These are phyloP conservation scores for Polyodon spathula DNA, from an alignment of 2,113 vertebrate species.

Conservation along the genomic window DNA sequence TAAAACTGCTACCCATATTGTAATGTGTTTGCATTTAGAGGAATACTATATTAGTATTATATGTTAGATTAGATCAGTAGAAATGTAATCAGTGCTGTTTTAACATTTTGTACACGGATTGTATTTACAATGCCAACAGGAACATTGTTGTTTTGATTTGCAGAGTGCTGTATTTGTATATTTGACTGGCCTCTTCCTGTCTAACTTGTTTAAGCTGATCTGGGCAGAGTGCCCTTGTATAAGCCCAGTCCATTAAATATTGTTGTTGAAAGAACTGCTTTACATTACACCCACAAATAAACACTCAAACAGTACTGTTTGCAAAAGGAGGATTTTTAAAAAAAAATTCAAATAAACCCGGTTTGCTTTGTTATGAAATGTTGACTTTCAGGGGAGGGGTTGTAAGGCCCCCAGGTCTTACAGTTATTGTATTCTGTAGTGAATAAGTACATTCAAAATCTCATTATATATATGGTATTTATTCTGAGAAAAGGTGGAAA, in stretches of 20 bases:
- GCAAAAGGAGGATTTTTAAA: conserved; percentile 33
- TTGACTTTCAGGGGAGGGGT: not conserved
- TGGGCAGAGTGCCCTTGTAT: conserved; percentile 16
- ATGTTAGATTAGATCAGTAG: not conserved
- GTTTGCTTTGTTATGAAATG: conserved; percentile 1
- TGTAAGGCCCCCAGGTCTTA: not conserved
- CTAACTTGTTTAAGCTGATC: conserved; percentile 29
- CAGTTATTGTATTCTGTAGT: not conserved
- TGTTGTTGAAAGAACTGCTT: conserved; percentile 24
- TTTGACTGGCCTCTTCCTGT: conserved; percentile 11
- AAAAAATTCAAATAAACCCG: not conserved
- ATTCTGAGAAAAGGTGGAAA: no score
- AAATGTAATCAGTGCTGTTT: conserved; percentile 1
- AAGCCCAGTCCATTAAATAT: conserved; percentile 5
- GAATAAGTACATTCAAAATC: not conserved
- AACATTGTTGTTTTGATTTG: conserved; percentile 23
- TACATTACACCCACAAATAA: conserved; percentile 31
- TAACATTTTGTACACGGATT: conserved; percentile 20
- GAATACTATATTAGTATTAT: no score
- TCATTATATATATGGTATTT: no score
- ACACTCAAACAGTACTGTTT: conserved; percentile 36
- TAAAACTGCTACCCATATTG: no score
- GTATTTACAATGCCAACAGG: conserved; percentile 24
- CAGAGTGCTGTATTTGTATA: conserved; percentile 24
- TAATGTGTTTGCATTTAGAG: no score